A percentile compares a stretch with the other conserved stretches of the same genome.
phyloP scores from a whole-genome alignment of 2,888 invertebrate genomes.

The Ferdinandea cuprea region DNA sequence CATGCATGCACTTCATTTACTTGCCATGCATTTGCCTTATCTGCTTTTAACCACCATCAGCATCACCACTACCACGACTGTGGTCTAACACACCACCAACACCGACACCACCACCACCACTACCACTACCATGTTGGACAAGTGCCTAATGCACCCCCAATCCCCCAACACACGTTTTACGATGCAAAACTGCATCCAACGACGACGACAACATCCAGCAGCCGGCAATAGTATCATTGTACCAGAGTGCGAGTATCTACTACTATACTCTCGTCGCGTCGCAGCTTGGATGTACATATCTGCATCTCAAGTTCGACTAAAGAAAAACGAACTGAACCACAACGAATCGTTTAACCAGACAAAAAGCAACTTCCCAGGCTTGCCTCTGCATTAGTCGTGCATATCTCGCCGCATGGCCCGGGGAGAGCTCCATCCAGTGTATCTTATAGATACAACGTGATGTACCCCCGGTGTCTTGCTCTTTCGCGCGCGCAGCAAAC shows the following conservation, averaged over 20 bases:
- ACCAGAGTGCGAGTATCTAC: not conserved
- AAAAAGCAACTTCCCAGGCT: conserved; percentile 73
- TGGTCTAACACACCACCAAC: not conserved
- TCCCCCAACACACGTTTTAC: conserved; percentile 7
- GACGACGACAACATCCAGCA: conserved; percentile 66
- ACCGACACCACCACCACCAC: conserved; percentile 22
- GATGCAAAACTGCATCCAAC: conserved; percentile 65
- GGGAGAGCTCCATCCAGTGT: conserved; percentile 66
- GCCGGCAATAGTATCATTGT: conserved; percentile 11
- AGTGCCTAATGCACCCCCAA: conserved; percentile 67
- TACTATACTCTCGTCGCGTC: conserved; percentile 20
- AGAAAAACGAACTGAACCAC: conserved; percentile 58
- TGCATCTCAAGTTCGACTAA: conserved; percentile 71
- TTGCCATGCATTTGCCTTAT: conserved; percentile 71
- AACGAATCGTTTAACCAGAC: conserved; percentile 71
- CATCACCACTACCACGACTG: conserved; percentile 54
- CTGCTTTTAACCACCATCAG: conserved; percentile 66
- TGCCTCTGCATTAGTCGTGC: conserved; percentile 55
- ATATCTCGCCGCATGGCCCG: conserved; percentile 54
- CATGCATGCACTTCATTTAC: conserved; percentile 74
- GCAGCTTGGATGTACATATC: conserved; percentile 62
- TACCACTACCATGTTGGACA: conserved; percentile 57
- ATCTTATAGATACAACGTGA: conserved; percentile 74
- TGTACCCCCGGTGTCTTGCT: conserved; percentile 71
- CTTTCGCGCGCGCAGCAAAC: conserved; percentile 72